phyloP scores from a whole-genome alignment of 1,140 invertebrate genomes.

The Centruroides sculpturatus region DNA sequence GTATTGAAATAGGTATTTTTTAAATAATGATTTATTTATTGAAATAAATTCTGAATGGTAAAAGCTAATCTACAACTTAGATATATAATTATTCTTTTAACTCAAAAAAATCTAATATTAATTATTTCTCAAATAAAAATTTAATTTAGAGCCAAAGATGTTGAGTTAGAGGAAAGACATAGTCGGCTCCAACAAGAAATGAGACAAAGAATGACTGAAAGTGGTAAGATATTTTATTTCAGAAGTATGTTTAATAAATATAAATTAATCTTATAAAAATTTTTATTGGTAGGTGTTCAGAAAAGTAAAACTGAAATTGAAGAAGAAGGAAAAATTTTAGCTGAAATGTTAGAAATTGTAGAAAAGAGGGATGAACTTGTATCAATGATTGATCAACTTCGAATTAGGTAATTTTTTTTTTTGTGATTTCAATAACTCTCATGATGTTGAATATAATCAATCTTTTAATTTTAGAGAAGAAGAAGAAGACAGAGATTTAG shows the following conservation, averaged over 20 bases:
- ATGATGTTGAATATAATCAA: conserved; percentile 1
- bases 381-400: conserved; percentile 40
- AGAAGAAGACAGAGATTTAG: conserved; percentile 51
- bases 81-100: no score
- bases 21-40: no score
- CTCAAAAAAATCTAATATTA: neutral
- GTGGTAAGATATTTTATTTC: neutral
- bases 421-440: neutral
- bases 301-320: conserved; percentile 55
- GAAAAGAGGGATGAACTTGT: conserved; percentile 55
- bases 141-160: conserved; percentile 39
- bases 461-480: conserved; percentile 40
- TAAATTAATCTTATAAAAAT: neutral
- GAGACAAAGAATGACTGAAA: conserved; percentile 40
- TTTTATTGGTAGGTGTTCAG: conserved; percentile 41
- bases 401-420: conserved; percentile 10
- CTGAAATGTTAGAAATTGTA: conserved; percentile 69
- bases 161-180: conserved; percentile 70
- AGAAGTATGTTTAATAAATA: neutral
- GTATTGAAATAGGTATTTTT: no score
- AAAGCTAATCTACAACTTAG: no score
- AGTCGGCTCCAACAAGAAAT: conserved; percentile 60
- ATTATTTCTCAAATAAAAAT: neutral
- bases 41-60: no score
- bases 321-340: conserved; percentile 56